Base-by-base conservation (phyloP, 1,140 invertebrate genomes). In the Tyrophagus putrescentiae region DNA sequence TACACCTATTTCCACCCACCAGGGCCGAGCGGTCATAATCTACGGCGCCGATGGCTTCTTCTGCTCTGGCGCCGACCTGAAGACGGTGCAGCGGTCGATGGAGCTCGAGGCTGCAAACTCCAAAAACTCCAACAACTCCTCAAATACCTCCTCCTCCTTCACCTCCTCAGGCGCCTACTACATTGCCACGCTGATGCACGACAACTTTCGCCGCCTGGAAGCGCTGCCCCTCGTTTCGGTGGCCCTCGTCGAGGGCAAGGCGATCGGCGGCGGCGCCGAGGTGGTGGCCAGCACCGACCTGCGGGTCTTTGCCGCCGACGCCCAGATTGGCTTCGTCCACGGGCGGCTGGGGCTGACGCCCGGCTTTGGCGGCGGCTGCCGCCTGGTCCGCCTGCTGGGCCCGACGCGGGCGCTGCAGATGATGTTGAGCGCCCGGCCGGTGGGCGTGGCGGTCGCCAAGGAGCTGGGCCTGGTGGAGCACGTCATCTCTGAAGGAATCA, bases 241-340 rank as follows among this genome's bases (percentile, higher is more conserved):
- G 11, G 76, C 74, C 41, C 62, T 78, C 9, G 68, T 80, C 21
- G 65, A 78, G 61, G 80, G 80, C 18, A 67, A 56, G 57, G 76
- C 79, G 1, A 57, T 81, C 1, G 80, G 80, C 18, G 80, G 79
- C 21, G 80, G 79, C 16, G 76, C 79, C 4, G 80, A 82, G 68
- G 60, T 82, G 3, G 65, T 74, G 0, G 72, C 75, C 4, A 70
- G 72, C n/a, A 78, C 76, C 67, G 80, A 81, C 66, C 78, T 76
- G 61, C 69, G 79, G 4, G 56, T 80, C 5, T 71, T 76, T 60
- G 71, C 73, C 0, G 34, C 57, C 34, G 61, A 70, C 3, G 60
- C 68, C 27, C 72, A 71, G 0, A 69, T 78, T 53, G 73, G 75
- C 13, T 79, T 79, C 66, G 77, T 82, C n/a, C 78, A 81, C 60